phyloP scores from a whole-genome alignment of 1,140 invertebrate genomes.

The Cherax destructor region DNA sequence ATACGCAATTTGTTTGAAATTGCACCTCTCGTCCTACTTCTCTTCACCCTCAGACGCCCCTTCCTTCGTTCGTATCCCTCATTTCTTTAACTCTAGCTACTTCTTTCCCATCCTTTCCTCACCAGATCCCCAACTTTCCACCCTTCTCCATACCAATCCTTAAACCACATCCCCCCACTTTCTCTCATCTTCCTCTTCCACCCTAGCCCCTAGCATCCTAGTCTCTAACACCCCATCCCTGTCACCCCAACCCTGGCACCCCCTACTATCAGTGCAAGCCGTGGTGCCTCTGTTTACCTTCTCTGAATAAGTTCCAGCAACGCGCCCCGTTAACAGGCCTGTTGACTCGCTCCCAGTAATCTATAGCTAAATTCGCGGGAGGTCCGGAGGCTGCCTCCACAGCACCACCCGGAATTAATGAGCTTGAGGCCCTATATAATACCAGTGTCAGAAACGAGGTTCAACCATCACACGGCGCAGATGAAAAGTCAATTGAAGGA shows the following conservation, averaged over 20 bases:
- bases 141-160: neutral
- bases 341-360: neutral
- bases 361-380: neutral
- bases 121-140: neutral
- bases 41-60: too few relatives aligned
- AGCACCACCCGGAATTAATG: neutral
- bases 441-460: too few relatives aligned
- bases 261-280: neutral
- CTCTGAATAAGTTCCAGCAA: too few relatives aligned
- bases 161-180: neutral
- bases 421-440: neutral
- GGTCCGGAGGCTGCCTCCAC: neutral
- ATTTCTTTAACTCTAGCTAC: too few relatives aligned
- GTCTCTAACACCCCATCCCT: neutral
- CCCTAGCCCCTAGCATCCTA: neutral
- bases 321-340: neutral
- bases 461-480: neutral
- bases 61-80: too few relatives aligned
- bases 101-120: too few relatives aligned
- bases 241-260: neutral
- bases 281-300: neutral
- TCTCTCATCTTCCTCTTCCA: neutral
- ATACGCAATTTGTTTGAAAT: too few relatives aligned
- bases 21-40: too few relatives aligned
- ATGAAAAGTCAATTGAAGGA: neutral